Percentiles rank a stretch among this genome's conserved stretches.
Conservation (phyloP, 2,797 vertebrate genomes). For the Propithecus deckenii region DNA sequence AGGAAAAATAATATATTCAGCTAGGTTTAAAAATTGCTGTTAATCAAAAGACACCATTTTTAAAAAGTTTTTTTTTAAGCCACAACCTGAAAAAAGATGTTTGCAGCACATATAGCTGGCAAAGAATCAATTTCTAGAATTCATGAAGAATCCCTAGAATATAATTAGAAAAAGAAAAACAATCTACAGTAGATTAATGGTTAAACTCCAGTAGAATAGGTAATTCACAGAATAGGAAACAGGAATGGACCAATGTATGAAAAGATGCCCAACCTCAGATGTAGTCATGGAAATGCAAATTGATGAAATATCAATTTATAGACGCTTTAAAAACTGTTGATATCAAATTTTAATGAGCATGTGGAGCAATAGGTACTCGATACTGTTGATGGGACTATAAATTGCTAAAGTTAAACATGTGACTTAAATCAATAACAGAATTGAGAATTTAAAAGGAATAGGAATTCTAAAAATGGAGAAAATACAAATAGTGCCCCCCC, state of each 20-base stretch:
- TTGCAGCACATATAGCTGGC: neutral
- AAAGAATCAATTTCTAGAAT: constrained; percentile 37
- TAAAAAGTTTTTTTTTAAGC: neutral
- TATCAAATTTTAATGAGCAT: neutral
- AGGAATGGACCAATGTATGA: neutral
- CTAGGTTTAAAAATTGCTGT: neutral
- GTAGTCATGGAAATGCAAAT: neutral
- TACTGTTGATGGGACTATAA: neutral
- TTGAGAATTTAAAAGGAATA: neutral
- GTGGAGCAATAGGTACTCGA: neutral
- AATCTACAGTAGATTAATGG: neutral
- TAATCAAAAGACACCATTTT: neutral
- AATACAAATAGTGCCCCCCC: neutral
- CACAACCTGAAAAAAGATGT: neutral
- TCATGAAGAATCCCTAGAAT: neutral
- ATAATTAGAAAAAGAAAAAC: neutral
- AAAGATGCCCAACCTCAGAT: neutral
- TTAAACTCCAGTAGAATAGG: neutral
- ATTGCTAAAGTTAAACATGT: neutral
- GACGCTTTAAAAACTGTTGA: neutral
- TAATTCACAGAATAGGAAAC: neutral
- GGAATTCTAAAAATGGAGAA: neutral
- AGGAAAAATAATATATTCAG: neutral
- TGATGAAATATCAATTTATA: neutral
- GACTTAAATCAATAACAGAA: neutral